phyloP scores from a whole-genome alignment of 2,797 vertebrate species.

The Helarctos malayanus region DNA sequence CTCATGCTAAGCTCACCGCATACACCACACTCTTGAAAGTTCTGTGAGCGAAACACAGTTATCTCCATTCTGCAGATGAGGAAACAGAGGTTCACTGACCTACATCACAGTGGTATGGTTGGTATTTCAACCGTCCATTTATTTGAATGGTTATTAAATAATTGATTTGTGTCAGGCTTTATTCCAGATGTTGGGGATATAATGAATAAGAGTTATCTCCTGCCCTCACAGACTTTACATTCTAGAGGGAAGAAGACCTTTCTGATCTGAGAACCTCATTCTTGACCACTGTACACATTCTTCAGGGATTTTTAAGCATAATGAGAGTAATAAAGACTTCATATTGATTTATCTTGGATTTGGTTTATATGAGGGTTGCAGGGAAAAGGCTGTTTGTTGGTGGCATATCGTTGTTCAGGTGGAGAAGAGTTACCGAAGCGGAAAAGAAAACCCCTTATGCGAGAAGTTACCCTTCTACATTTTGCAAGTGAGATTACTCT shows the following conservation, averaged over 20 bases:
- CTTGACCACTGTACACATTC: neutral
- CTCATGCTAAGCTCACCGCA: neutral
- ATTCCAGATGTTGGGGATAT: neutral
- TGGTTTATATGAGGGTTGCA: neutral
- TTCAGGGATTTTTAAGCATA: neutral
- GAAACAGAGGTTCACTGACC: neutral
- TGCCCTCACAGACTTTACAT: neutral
- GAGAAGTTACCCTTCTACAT: neutral
- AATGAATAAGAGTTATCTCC: neutral
- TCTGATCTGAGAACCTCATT: neutral
- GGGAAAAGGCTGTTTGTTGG: neutral
- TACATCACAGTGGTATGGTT: neutral
- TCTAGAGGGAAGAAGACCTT: neutral
- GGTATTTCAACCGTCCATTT: neutral
- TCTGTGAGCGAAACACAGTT: neutral
- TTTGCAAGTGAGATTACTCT: neutral
- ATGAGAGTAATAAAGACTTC: neutral
- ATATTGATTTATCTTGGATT: constrained; percentile 37
- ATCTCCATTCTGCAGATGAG: neutral
- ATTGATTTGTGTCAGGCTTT: neutral
- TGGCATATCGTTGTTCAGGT: neutral
- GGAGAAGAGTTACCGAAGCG: neutral
- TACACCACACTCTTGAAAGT: neutral
- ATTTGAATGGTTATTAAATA: neutral
- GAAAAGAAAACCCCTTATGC: neutral